Evolutionary conservation across 1,140 invertebrate species (phyloP).

Genomic region (Apis mellifera): DNA sequence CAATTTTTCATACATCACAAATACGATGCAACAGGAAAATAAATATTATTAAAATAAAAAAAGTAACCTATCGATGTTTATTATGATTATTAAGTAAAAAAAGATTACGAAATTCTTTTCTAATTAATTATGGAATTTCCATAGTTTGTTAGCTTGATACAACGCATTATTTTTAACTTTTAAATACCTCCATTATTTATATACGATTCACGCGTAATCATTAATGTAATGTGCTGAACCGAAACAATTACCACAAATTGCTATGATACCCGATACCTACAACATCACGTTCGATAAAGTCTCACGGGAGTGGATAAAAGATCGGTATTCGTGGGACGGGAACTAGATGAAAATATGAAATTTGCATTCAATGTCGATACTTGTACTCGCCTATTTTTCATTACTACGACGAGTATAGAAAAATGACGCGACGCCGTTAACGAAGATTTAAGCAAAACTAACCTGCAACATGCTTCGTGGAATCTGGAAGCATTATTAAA

Average conservation of each 20-base stretch:
- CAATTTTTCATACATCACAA: too few species aligned
- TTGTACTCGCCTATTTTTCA: background rate
- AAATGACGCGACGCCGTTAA: constrained; percentile 49
- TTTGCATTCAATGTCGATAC: constrained; percentile 61
- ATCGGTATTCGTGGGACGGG: constrained; percentile 50
- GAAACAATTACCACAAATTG: constrained; percentile 22
- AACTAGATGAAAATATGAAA: constrained; percentile 59
- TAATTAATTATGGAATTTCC: background rate
- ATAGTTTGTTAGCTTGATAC: background rate
- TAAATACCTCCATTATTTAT: background rate
- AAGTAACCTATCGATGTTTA: too few species aligned
- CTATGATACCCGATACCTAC: background rate
- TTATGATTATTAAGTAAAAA: too few species aligned
- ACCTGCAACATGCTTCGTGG: background rate
- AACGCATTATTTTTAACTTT: background rate
- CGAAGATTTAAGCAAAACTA: constrained; percentile 9
- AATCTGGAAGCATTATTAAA: constrained; percentile 36
- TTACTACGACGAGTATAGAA: constrained; percentile 25
- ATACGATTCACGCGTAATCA: background rate
- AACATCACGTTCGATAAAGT: constrained; percentile 20
- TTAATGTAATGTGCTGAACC: constrained; percentile 3
- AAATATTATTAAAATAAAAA: too few species aligned
- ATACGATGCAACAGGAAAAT: too few species aligned
- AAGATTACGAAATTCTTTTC: background rate
- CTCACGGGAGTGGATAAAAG: constrained; percentile 28